Evolutionary conservation across 64 coral and sea anemone genomes (phyloP), one percentile per base, ranked within the genome.

Genomic region (Stichodactyla mertensii): DNA sequence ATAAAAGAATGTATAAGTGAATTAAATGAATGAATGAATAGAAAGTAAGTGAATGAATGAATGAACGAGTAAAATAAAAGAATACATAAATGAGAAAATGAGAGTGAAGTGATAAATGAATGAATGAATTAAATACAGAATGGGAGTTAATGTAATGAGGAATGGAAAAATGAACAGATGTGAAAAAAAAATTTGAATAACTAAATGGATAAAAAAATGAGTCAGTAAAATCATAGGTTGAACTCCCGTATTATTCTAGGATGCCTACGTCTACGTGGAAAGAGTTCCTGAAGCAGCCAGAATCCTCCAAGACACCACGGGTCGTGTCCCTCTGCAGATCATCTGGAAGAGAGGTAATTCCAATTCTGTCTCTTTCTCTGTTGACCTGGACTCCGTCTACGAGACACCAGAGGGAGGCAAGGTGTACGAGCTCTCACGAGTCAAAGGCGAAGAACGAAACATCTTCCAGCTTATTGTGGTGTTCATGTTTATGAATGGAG

Each of bases 341-440:
- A 89, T 90, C 52, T 96, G 85, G 85, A 84, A 69, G 51, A 92
- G 79, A 74, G 88, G 80, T 54, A 84, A 96, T 2, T 71, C 52
- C 16, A 89, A 84, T 18, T 18, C 55, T n/a, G 64, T 86, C 31
- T 87, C 55, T 23, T 96, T 96, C 52, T 89, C 94, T 2, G 94
- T 96, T 5, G 91, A 96, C 58, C 94, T 96, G 6, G 94, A 96
- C 80, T 92, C 90, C 31, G 94, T 96, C 64, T 96, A 96, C 88
- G 86, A 87, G 27, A 89, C 90, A 59, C 77, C 88, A 4, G 55
- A 87, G 7, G 88, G 88, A 1, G 92, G 85, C 1, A 96, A 96
- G 71, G 94, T 96, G 27, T 96, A 96, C 79, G 94, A 96, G 77
- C 91, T 96, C 55, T 96, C 94, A 0, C 78, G 94, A 71, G 94